phyloP scores from a whole-genome alignment of 1,140 invertebrate genomes.

The Drosophila murphyi region DNA sequence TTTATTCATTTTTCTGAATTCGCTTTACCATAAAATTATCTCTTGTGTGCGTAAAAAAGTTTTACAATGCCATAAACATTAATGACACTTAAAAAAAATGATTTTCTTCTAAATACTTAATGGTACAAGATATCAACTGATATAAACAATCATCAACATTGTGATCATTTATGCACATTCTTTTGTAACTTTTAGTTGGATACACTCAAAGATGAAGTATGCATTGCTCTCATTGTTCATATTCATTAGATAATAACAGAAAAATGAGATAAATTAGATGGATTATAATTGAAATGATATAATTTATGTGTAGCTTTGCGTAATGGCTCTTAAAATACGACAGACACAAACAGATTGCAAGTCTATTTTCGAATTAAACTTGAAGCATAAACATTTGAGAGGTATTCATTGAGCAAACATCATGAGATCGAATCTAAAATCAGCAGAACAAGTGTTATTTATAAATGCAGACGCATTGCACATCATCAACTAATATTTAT shows the following conservation, averaged over 20 bases:
- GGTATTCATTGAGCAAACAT: not conserved
- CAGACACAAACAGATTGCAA: too few species aligned
- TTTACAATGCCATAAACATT: not conserved
- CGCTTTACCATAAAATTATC: not conserved
- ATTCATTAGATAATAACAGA: too few species aligned
- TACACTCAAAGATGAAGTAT: not conserved
- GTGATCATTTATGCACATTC: not conserved
- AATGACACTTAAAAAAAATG: not conserved
- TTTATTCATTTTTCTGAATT: not conserved
- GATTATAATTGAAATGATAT: too few species aligned
- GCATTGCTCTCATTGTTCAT: too few species aligned
- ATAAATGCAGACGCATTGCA: conserved; percentile 6
- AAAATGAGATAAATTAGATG: too few species aligned
- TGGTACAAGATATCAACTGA: not conserved
- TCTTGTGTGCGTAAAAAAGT: not conserved
- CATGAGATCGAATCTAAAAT: not conserved
- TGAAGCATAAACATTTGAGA: not conserved
- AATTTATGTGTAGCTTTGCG: too few species aligned
- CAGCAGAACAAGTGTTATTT: not conserved
- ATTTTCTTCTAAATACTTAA: not conserved
- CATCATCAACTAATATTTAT: conserved; percentile 8
- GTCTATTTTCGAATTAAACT: not conserved
- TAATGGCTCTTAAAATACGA: too few species aligned
- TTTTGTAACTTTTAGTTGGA: not conserved
- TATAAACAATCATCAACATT: not conserved